These are phyloP conservation scores for Mamestra configurata DNA, from an alignment of 1,140 invertebrate genomes.

Conservation along the genomic window DNA sequence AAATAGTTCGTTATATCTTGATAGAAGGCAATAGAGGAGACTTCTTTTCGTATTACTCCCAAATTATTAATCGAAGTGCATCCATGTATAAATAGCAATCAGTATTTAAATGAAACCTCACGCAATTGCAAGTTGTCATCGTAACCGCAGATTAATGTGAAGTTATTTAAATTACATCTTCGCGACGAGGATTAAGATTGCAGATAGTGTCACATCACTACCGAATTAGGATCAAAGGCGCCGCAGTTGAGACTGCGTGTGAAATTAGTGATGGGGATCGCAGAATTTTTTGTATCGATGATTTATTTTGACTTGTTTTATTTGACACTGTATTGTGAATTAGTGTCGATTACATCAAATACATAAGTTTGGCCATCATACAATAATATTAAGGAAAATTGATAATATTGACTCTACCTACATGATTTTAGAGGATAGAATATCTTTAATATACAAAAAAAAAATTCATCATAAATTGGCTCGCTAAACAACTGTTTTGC, in stretches of 20 bases:
- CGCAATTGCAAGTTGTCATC: conserved; percentile 10
- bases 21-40: too few relatives aligned
- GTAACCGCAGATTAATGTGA: conserved; percentile 14
- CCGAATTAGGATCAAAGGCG: conserved; percentile 41
- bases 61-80: neutral
- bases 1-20: too few relatives aligned
- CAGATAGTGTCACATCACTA: conserved; percentile 49
- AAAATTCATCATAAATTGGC: too few relatives aligned
- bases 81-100: neutral
- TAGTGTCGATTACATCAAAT: too few relatives aligned
- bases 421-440: too few relatives aligned
- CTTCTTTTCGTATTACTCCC: too few relatives aligned
- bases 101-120: neutral
- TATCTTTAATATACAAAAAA: too few relatives aligned
- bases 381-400: too few relatives aligned
- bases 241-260: conserved; percentile 5
- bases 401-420: too few relatives aligned
- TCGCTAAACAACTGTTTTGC: too few relatives aligned
- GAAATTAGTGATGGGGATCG: conserved; percentile 32
- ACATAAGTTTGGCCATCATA: too few relatives aligned
- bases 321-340: too few relatives aligned
- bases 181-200: conserved; percentile 34
- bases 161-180: conserved; percentile 44
- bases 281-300: neutral
- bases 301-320: neutral